Base-by-base conservation (phyloP, 2,797 vertebrate genomes). In the Manis crassicaudata region DNA sequence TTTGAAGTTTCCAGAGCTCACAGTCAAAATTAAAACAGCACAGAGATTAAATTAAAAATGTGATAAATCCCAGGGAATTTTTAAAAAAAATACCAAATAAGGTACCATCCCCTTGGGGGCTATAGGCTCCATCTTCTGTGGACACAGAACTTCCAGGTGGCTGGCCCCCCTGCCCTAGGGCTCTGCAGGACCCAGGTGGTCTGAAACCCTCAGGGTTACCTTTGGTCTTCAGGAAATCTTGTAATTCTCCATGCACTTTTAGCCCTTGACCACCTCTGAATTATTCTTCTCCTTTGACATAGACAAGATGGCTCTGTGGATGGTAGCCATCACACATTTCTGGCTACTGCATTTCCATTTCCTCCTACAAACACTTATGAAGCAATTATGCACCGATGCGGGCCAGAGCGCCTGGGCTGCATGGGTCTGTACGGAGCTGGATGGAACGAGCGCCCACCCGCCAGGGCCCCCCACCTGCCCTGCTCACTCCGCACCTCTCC, bases 21-120 rank as follows among this genome's bases (percentile, higher is more conserved):
- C 43, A 23, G 76, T 86, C 65, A 54, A 92, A 88, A 88, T 73
- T 77, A 88, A 94, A 96, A 81, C 79, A 90, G 56, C 9, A 5
- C 87, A 87, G 46, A 90, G 62, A 70, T 81, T 54, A 68, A 68
- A 54, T 2, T n/a, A 65, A 97, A 88, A 87, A 60, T 56, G 50
- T 32, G 32, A 29, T 73, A 68, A 67, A 76, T 87, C 56, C 10
- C 7, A 14, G 46, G 52, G n/a, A 25, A 77, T 6, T 85, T 79
- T 82, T 85, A 52, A 50, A 29, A 27, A 27, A 27, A 37, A n/a
- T n/a, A 18, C 17, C 40, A 50, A 77, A 58, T 25, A 77, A 68
- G 72, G 35, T 63, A 17, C 6, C 1, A 0, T 86, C 56, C 13
- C 35, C 46, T 17, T 12, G 8, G 23, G 18, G 21, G 6, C 40